A percentile compares a stretch with the other conserved stretches of the same genome.
Conservation (phyloP, 2,113 vertebrate species). For the Ceyx cyanopectus region DNA sequence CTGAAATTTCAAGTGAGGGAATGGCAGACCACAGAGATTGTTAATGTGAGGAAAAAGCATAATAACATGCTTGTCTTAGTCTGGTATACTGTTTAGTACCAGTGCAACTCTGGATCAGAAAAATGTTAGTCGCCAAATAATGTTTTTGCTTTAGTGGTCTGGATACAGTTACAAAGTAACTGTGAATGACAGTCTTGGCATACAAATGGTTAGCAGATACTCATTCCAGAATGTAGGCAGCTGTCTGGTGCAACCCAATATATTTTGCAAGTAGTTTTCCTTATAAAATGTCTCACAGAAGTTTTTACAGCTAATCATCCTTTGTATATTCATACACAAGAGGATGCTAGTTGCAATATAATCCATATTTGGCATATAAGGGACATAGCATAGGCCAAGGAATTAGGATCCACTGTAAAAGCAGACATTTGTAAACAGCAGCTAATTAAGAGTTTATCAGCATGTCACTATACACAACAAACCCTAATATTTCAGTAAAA, state of each 20-base stretch:
- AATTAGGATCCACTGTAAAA: slow-evolving; percentile 4
- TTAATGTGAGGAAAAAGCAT: not conserved
- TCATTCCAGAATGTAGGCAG: slow-evolving; percentile 32
- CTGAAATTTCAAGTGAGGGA: not conserved
- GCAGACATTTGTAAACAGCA: not conserved
- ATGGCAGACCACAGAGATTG: not conserved
- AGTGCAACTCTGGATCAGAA: not conserved
- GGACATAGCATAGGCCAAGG: not conserved
- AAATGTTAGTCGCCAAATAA: not conserved
- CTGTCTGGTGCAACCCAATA: not conserved
- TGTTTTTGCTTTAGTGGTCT: slow-evolving; percentile 4
- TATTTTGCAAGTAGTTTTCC: slow-evolving; percentile 32
- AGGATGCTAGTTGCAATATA: not conserved
- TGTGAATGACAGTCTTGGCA: slow-evolving; percentile 12
- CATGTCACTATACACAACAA: slow-evolving; percentile 11
- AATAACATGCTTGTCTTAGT: not conserved
- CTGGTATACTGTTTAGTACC: not conserved
- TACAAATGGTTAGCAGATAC: slow-evolving; percentile 27
- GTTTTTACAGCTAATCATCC: slow-evolving; percentile 47
- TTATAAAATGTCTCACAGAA: slow-evolving; percentile 28
- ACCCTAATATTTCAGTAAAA: not conserved
- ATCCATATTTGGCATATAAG: not conserved
- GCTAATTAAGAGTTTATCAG: slow-evolving; percentile 56
- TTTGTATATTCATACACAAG: slow-evolving; percentile 3
- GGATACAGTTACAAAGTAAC: slow-evolving; percentile 22